Base-by-base conservation (phyloP, 2,113 vertebrate genomes). In the Onychorhynchus coronatus region DNA sequence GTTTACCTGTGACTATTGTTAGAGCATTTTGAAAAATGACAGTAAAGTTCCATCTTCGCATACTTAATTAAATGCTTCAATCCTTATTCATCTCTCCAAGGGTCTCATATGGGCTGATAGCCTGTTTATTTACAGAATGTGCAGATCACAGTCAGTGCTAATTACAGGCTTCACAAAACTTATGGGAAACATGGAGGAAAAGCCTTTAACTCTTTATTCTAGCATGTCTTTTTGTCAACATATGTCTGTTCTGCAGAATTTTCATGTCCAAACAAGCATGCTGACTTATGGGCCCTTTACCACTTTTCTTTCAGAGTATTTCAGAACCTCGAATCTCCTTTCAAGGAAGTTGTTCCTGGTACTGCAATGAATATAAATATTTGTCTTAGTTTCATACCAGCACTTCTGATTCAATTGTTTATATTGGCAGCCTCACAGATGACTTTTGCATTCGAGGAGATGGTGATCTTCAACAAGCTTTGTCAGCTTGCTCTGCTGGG, bases 341-440 rank as follows among this genome's bases (percentile, higher is more conserved):
- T 65, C 63, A 86, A 77, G 83, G 68, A 92, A 77, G 41, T 62
- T 86, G 53, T 80, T 80, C 44, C 33, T 66, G 25, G 30, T 89
- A 63, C 25, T 70, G n/a, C 8, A 21, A 72, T 16, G 83, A 70
- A 77, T 73, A 33, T 82, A 89, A 94, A 77, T 72, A 70, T 94
- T 91, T 96, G 50, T 56, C 1, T 5, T 37, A 13, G 21, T 79
- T 88, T 92, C 66, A 72, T 75, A 81, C 42, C 47, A 85, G 23
- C 25, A 42, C 27, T 94, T 89, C 62, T 91, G 44, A 89, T 88
- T 88, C 42, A 85, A 37, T 55, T 63, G 49, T 91, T 93, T 95
- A 53, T 66, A 11, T 35, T 84, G 88, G 90, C 55, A 94, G 14
- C 41, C 53, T 83, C 44, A 56, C 39, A 68, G 58, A n/a, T 65